Evolutionary conservation across 2,888 invertebrate species (phyloP), one percentile per base, ranked within the genome.

Genomic region (Erebia aethiops): DNA sequence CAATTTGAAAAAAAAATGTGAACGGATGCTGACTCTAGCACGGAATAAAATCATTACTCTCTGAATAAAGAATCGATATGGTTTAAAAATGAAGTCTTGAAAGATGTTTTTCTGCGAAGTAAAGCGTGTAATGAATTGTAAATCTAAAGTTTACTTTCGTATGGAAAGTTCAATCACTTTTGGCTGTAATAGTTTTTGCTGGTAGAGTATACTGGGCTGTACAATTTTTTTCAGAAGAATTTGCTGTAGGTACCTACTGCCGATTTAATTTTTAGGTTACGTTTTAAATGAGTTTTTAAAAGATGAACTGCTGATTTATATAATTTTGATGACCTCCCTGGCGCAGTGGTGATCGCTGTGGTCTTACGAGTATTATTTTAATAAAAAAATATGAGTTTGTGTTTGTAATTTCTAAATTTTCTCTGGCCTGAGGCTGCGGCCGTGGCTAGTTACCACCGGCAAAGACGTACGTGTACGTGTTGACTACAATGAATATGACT

Each of bases 101-200:
- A 18, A 61, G 16, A 43, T 13, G 61, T 61, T 46, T 60, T 60
- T 43, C 41, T 41, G 60, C 60, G 10, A n/a, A 60, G 16, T 35
- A 60, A 56, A 41, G 41, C 41, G 41, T 60, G 60, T 41, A 43
- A 60, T 60, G 35, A 58, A 41, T 58, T 60, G n/a, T 60, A 60
- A 41, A 41, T 60, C 43, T n/a, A 60, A 8, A 43, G 18, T 41
- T 60, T 60, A 43, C 60, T 60, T 16, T 60, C 43, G n/a, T 60
- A 4, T 41, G 43, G 16, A 60, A 60, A 58, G 58, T 58, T 58
- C 58, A 41, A 58, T 58, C 35, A 60, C 43, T 41, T 60, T 60
- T 43, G 9, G 16, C 43, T 60, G 14, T 14, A 62, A 46, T 46
- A 8, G 49, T 62, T 49, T 49, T 49, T 21, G 49, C 21, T 14